Evolutionary conservation across 2,888 invertebrate genomes (phyloP).

Genomic region (Caenorhabditis zanzibari): DNA sequence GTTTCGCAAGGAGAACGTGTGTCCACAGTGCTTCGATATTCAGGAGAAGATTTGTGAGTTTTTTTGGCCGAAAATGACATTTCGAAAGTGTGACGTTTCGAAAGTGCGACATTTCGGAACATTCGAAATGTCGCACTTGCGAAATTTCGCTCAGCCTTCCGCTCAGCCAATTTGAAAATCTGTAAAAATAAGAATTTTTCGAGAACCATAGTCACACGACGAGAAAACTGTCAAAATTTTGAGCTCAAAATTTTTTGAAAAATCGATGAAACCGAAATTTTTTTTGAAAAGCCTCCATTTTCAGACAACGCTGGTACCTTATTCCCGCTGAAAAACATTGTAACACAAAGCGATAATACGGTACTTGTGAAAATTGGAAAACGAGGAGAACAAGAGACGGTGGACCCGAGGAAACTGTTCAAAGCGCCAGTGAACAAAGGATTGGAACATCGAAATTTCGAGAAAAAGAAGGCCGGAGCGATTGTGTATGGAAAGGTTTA

Average conservation of each 20-base stretch:
- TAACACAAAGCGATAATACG: slow-evolving; percentile 48
- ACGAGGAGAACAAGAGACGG: slow-evolving; percentile 47
- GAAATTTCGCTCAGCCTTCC: too few species aligned
- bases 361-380: slow-evolving; percentile 56
- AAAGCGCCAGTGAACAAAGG: slow-evolving; percentile 70
- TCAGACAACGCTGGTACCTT: slow-evolving; percentile 72
- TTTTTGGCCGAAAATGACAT: not conserved
- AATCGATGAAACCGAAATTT: not conserved
- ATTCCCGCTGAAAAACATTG: slow-evolving; percentile 69
- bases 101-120: not conserved
- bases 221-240: too few species aligned
- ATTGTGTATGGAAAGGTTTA: slow-evolving; percentile 75
- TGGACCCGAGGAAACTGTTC: slow-evolving; percentile 73
- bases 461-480: slow-evolving; percentile 61
- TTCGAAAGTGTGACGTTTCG: too few species aligned
- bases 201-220: too few species aligned
- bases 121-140: too few species aligned
- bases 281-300: slow-evolving; percentile 14
- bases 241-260: not conserved
- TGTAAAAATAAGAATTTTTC: too few species aligned
- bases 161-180: too few species aligned
- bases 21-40: slow-evolving; percentile 78
- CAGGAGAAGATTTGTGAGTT: slow-evolving; percentile 73
- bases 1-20: slow-evolving; percentile 73
- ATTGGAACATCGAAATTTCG: slow-evolving; percentile 63